phyloP scores from a whole-genome alignment of 2,888 invertebrate species.

The Ypsolopha scabrella region DNA sequence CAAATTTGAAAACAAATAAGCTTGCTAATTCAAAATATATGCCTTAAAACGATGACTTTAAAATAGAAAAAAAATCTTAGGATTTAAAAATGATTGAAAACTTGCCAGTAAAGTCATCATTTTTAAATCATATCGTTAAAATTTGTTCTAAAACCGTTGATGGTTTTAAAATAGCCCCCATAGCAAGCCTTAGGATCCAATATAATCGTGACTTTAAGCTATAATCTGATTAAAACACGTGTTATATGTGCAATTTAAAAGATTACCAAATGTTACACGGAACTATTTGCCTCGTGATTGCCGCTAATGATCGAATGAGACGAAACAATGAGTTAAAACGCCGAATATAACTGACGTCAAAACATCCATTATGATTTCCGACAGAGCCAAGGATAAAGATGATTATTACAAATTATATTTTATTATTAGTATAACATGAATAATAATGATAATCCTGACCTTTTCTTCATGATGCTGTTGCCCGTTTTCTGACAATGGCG shows the following conservation, averaged over 20 bases:
- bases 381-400: constrained; percentile 41
- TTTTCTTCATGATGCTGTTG: constrained; percentile 64
- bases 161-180: not conserved
- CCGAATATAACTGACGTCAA: constrained; percentile 42
- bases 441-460: constrained; percentile 32
- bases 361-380: constrained; percentile 50
- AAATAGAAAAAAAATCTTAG: too few species aligned
- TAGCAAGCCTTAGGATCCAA: not conserved
- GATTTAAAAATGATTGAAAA: not conserved
- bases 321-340: constrained; percentile 41
- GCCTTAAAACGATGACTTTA: too few species aligned
- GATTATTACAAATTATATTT: constrained; percentile 20
- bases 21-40: too few species aligned
- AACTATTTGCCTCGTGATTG: constrained; percentile 51
- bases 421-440: constrained; percentile 11
- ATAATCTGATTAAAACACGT: not conserved
- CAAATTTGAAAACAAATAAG: too few species aligned
- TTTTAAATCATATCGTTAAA: not conserved
- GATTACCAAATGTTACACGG: constrained; percentile 52
- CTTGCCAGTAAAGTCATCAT: not conserved
- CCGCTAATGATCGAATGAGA: constrained; percentile 35
- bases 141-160: not conserved
- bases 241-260: constrained; percentile 12
- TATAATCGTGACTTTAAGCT: not conserved
- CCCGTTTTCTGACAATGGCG: constrained; percentile 62